Conservation (phyloP, 92 coral and sea anemone species). For the Palythoa caribaeorum region DNA sequence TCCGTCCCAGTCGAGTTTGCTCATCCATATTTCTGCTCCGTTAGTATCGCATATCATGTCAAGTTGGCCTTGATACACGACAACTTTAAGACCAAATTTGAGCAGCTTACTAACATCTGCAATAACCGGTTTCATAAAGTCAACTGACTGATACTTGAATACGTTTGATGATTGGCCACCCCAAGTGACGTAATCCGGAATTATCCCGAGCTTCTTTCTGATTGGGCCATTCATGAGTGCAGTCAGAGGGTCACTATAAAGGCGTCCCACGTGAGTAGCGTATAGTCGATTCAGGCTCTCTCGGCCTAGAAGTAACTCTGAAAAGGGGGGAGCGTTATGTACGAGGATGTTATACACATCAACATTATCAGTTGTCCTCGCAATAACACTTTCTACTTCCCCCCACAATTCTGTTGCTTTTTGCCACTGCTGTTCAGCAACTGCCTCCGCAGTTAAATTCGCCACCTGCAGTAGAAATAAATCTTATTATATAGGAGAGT, state of each 20-base stretch:
- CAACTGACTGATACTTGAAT: slow-evolving; percentile 76
- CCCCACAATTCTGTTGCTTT: slow-evolving; percentile 85
- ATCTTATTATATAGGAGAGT: neutral
- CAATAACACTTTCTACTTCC: slow-evolving; percentile 71
- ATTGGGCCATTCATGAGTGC: slow-evolving; percentile 95
- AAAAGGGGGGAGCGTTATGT: slow-evolving; percentile 74
- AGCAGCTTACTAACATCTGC: slow-evolving; percentile 83
- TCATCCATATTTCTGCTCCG: slow-evolving; percentile 90
- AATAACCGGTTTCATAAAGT: slow-evolving; percentile 94
- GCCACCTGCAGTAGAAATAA: slow-evolving; percentile 53
- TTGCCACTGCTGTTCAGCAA: slow-evolving; percentile 70
- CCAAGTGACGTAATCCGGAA: slow-evolving; percentile 90
- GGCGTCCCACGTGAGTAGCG: slow-evolving; percentile 78
- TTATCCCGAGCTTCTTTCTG: slow-evolving; percentile 95
- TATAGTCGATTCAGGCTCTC: slow-evolving; percentile 69
- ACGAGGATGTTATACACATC: slow-evolving; percentile 87
- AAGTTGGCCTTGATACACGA: slow-evolving; percentile 91
- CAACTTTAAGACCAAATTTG: slow-evolving; percentile 72
- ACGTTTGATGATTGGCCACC: slow-evolving; percentile 90
- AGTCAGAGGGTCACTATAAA: slow-evolving; percentile 69
- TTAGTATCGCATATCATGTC: slow-evolving; percentile 90
- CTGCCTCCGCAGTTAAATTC: slow-evolving; percentile 85
- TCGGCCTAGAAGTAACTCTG: slow-evolving; percentile 46
- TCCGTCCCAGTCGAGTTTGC: slow-evolving; percentile 84
- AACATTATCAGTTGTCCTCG: slow-evolving; percentile 82